Evolutionary conservation across 2,888 invertebrate species (phyloP).

Genomic region (Agriotes lineatus): DNA sequence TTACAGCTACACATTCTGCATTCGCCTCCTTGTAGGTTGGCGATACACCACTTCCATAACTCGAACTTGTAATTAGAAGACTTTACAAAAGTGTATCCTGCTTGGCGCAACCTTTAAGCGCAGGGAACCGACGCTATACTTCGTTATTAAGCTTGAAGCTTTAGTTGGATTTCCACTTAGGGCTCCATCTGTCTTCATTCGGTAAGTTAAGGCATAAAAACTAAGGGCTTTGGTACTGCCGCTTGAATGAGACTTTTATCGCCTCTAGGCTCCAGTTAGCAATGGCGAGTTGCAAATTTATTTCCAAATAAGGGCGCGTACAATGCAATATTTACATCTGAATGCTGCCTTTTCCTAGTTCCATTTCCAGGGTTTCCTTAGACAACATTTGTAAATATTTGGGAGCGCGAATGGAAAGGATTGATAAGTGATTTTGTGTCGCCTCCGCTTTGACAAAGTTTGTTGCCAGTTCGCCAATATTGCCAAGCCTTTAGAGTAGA

Average conservation of each 20-base stretch:
- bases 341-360: neutral
- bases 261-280: neutral
- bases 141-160: slow-evolving; percentile 30
- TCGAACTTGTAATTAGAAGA: slow-evolving; percentile 2
- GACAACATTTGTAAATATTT: too few relatives aligned
- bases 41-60: neutral
- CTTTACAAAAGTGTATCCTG: neutral
- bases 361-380: too few relatives aligned
- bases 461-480: too few relatives aligned
- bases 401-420: neutral
- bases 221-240: slow-evolving; percentile 5
- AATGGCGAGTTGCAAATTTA: neutral
- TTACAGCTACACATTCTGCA: slow-evolving; percentile 8
- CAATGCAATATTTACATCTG: too few relatives aligned
- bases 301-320: neutral
- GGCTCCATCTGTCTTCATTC: slow-evolving; percentile 33
- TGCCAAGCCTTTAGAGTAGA: too few relatives aligned
- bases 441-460: neutral
- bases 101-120: neutral
- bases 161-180: slow-evolving; percentile 30
- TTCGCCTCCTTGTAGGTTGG: slow-evolving; percentile 1
- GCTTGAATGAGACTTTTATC: slow-evolving; percentile 18
- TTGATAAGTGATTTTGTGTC: slow-evolving; percentile 12
- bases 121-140: slow-evolving; percentile 15
- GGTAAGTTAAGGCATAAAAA: slow-evolving; percentile 11